Base-by-base conservation (phyloP, 2,797 vertebrate species). In the Staurois parvus region DNA sequence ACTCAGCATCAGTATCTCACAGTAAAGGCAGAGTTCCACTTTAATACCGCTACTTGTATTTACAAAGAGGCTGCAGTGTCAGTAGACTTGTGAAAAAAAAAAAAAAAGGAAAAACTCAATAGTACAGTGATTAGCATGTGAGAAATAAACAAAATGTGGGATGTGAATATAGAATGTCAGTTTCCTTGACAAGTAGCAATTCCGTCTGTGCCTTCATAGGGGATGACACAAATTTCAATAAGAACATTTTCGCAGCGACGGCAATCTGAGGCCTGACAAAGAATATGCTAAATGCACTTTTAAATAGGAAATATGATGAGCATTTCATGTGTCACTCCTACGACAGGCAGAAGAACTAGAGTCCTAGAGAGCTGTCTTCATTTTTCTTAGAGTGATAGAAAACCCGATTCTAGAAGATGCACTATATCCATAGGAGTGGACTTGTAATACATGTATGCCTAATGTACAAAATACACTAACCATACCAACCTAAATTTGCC, bases 71-170 rank as follows among this genome's bases (percentile, higher is more conserved):
- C 10, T 40, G 37, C 34, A n/a, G n/a, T 26, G 30, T 40, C 56
- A 52, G 59, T 48, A 81, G 52, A 59, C 52, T 52, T 34, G 29
- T 34, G 77, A 80, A 81, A 12, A 17, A 40, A 56, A 81, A 52
- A 52, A 48, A 7, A 34, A 45, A 37, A 10, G 12, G 48, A 52
- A 52, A 32, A 80, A 21, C 32, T 40, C n/a, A 80, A 45, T 26
- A 62, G 48, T 13, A 32, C 1, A 59, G 52, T 29, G 48, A 80
- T 79, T 29, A 79, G 30, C 29, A 79, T 26, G 45, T 81, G 79
- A 12, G 48, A 59, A 72, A 32, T 81, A 81, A 81, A 81, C 79
- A 81, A 52, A 69, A 37, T 62, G 68, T 40, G 79, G 79, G 68
- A 67, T 21, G 79, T 69, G 29, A n/a, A 45, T 42, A 40, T 28